Evolutionary conservation across 1,140 invertebrate species (phyloP).

Genomic region (Sipha flava): DNA sequence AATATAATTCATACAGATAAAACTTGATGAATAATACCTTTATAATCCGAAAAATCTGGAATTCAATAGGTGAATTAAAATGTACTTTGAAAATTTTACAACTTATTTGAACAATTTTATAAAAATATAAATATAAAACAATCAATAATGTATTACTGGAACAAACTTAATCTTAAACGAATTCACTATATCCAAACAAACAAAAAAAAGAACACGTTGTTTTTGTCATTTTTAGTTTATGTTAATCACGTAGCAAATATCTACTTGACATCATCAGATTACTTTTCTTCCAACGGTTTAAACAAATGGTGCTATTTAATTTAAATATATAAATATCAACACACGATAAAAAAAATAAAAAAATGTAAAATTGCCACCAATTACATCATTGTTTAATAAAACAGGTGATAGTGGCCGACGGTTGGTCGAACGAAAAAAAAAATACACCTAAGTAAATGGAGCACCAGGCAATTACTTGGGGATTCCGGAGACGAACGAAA

Average conservation of each 20-base stretch:
- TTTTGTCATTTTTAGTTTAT: background rate
- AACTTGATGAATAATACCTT: too few relatives aligned
- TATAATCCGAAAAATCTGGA: too few relatives aligned
- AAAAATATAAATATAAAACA: too few relatives aligned
- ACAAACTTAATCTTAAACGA: too few relatives aligned
- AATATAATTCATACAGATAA: too few relatives aligned
- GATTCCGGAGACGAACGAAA: background rate
- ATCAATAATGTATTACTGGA: too few relatives aligned
- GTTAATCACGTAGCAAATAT: background rate
- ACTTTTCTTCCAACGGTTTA: background rate
- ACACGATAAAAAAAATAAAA: background rate
- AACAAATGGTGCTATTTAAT: background rate
- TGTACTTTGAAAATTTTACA: too few relatives aligned
- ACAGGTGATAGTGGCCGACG: background rate
- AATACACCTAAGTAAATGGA: background rate
- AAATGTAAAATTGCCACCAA: background rate
- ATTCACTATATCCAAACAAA: too few relatives aligned
- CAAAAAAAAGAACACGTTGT: background rate
- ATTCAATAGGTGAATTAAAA: too few relatives aligned
- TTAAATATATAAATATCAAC: background rate
- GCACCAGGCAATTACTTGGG: conserved; percentile 13
- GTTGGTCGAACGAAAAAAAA: background rate
- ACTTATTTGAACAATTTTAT: too few relatives aligned
- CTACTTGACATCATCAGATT: background rate
- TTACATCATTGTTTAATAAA: background rate